Conservation (phyloP, 2,797 vertebrate genomes). For the Sebastes variabilis region DNA sequence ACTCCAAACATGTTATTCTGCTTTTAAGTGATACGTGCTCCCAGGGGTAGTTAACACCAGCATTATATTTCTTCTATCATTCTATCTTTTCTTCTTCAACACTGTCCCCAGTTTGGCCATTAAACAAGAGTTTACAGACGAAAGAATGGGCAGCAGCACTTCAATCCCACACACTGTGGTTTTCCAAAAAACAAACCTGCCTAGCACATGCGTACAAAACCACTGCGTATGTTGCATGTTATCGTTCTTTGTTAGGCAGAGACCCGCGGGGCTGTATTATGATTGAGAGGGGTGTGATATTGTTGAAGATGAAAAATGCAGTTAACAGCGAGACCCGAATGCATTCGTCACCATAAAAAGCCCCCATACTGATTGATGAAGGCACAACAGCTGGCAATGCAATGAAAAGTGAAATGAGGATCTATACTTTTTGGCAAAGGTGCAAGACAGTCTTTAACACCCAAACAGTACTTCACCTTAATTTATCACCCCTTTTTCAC, state of each 20-base stretch:
- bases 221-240: slow-evolving; percentile 5
- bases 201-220: not conserved
- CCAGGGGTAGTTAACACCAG: not conserved
- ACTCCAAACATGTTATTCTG: slow-evolving; percentile 1
- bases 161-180: not conserved
- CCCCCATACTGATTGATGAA: slow-evolving; percentile 65
- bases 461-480: slow-evolving; percentile 43
- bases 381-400: slow-evolving; percentile 67
- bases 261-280: slow-evolving; percentile 37
- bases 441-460: slow-evolving; percentile 43
- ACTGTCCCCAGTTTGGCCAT: not conserved
- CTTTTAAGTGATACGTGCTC: slow-evolving; percentile 17
- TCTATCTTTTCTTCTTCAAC: slow-evolving; percentile 7
- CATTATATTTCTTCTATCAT: slow-evolving; percentile 12
- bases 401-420: slow-evolving; percentile 68
- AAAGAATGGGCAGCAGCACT: not conserved
- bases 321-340: slow-evolving; percentile 64
- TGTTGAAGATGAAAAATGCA: slow-evolving; percentile 68
- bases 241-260: slow-evolving; percentile 41
- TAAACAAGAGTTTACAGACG: not conserved
- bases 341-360: slow-evolving; percentile 68
- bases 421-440: slow-evolving; percentile 60
- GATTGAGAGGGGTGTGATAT: slow-evolving; percentile 55
- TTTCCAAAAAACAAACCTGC: slow-evolving; percentile 6
- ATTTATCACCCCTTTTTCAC: slow-evolving; percentile 41